Evolutionary conservation across 2,888 invertebrate species (phyloP), one percentile per base, ranked within the genome.

Genomic region (Drosophila cognata): DNA sequence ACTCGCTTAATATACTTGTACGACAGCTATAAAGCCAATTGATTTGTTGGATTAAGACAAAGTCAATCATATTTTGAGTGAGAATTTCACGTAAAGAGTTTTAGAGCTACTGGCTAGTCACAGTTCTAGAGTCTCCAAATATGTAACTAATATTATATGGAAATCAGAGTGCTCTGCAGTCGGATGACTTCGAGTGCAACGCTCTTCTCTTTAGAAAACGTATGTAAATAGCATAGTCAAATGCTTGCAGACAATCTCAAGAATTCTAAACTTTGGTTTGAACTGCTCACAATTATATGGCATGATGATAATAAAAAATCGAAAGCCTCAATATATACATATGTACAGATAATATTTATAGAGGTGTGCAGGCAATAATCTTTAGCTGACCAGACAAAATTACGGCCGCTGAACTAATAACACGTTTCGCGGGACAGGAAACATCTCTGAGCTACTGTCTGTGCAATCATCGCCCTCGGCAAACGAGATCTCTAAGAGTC

Each of bases 351-450:
- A 31, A 25, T 29, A 51, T 31, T 29, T 51, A 13, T 51, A 25
- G 25, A 25, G 25, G 4, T 46, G 46, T 52, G 52, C 4, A 50
- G 67, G 65, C 79, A 63, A 76, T 76, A 69, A 72, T 79, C 68
- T 72, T 43, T 38, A 25, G 33, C 56, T 64, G 52, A 16, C 59
- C 63, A 73, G 74, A 70, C 66, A 58, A 60, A 75, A 72, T 72
- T 69, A 83, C 71, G 65, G 71, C 73, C 50, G 25, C 76, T 68
- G 62, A 59, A 73, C 71, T 85, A 79, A 85, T 88, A 67, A 88
- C 48, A 85, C 74, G 86, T 83, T 83, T 67, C 21, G 67, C 50
- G 61, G 28, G 55, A 63, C 81, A 83, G 86, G 83, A 85, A 88
- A 74, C 82, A 52, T 63, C 7, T 16, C 21, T 36, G 57, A 51